Base-by-base conservation (phyloP, 2,888 invertebrate species). In the Hemithea aestivaria region DNA sequence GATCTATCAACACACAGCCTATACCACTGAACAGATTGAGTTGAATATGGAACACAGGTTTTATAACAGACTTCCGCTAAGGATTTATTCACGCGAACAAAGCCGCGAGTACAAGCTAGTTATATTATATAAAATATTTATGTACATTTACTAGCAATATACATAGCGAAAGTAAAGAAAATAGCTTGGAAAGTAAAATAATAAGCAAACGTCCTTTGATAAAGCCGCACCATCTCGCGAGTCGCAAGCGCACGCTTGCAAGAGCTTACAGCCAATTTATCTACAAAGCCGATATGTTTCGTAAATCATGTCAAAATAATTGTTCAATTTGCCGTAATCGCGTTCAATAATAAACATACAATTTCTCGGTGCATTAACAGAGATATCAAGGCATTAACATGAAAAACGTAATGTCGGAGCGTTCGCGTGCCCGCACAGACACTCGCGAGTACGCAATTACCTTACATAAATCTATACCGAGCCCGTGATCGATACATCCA, bases 381-480 rank as follows among this genome's bases (percentile, higher is more conserved):
- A 72, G 72, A 74, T 71, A 74, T 73, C 66, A 72, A 67, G 66
- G 60, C 66, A 71, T 73, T 66, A 68, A 69, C 66, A 64, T 64
- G 65, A 73, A 71, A 68, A 72, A 70, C 69, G 68, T 69, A 72
- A 73, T 68, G 62, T 61, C 48, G 59, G 54, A 59, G 58, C 54
- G 42, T 36, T 45, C 34, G 35, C 42, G 35, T 37, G 40, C 27
- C 30, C 47, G 43, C 58, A 16, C 16, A 16, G 16, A 16, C 16
- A 50, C 40, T 51, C 55, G 57, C 60, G 52, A 53, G 51, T 71
- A 67, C 67, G 72, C 73, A 80, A 80, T 82, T 82, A 80, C 75
- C 74, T 71, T 73, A 77, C 80, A 81, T 81, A 82, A 81, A 82
- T 82, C 69, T 75, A 70, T 59, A 62, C 67, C 65, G 62, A 40